Evolutionary conservation across 2,888 invertebrate species (phyloP).

Genomic region (Campoplex nolae): DNA sequence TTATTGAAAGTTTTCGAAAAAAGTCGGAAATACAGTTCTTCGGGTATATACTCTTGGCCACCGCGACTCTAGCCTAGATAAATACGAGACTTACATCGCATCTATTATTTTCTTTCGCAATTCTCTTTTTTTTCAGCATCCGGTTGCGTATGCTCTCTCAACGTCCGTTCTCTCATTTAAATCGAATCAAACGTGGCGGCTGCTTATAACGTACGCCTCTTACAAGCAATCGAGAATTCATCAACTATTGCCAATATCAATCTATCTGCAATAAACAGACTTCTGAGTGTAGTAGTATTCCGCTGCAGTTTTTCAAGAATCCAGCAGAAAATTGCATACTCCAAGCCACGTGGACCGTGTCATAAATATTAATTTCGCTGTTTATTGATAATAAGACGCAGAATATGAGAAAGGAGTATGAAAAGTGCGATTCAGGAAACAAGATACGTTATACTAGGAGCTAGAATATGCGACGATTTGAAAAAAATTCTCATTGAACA

Average conservation of each 20-base stretch:
- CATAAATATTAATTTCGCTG: constrained; percentile 47
- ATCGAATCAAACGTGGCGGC: constrained; percentile 36
- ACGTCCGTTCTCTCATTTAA: constrained; percentile 17
- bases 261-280: not conserved
- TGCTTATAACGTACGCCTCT: constrained; percentile 19
- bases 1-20: no score
- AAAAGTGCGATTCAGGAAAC: not conserved
- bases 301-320: constrained; percentile 47
- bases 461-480: not conserved
- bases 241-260: constrained; percentile 35
- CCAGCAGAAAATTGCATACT: constrained; percentile 55
- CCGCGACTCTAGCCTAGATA: not conserved
- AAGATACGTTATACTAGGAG: not conserved
- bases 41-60: no score
- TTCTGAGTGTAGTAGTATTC: not conserved
- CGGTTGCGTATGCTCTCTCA: constrained; percentile 31
- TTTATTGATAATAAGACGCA: constrained; percentile 32
- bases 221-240: constrained; percentile 57
- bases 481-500: not conserved
- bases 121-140: constrained; percentile 45
- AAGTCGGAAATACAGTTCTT: no score
- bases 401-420: not conserved
- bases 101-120: constrained; percentile 66
- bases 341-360: constrained; percentile 50
- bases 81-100: constrained; percentile 24